A percentile compares a stretch with the other conserved stretches of the same genome.
Conservation (phyloP, 2,888 invertebrate species). For the Cheilosia pagana region DNA sequence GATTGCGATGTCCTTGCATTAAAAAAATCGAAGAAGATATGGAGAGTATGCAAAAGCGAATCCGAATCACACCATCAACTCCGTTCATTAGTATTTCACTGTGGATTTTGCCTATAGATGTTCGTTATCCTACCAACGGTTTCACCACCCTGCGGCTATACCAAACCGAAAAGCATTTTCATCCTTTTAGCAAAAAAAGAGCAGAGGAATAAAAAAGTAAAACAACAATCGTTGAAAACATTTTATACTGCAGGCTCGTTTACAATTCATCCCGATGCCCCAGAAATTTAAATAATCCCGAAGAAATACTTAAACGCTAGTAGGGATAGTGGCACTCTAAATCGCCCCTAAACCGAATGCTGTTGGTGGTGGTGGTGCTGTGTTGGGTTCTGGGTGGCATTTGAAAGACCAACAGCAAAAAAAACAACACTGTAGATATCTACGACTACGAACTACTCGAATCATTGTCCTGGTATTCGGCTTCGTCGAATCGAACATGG, state of each 20-base stretch:
- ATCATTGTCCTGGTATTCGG: constrained; percentile 19
- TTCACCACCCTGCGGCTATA: constrained; percentile 50
- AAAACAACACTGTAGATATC: not conserved
- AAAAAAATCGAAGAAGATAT: constrained; percentile 48
- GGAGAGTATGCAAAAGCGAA: constrained; percentile 6
- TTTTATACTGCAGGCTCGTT: constrained; percentile 76
- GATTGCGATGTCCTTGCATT: constrained; percentile 41
- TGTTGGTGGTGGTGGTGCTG: constrained; percentile 26
- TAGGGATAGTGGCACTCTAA: constrained; percentile 69
- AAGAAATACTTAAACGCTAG: constrained; percentile 72
- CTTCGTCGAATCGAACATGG: constrained; percentile 60
- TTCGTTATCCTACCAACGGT: constrained; percentile 38
- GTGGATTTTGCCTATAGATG: constrained; percentile 33
- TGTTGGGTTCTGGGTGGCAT: not conserved
- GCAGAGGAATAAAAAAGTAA: constrained; percentile 10
- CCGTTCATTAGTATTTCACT: constrained; percentile 53
- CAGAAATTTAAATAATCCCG: constrained; percentile 77
- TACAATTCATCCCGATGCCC: constrained; percentile 76
- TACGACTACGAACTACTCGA: not conserved
- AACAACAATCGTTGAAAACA: constrained; percentile 49
- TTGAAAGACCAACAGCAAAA: constrained; percentile 4
- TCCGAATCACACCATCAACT: constrained; percentile 30
- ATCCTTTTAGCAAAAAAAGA: constrained; percentile 54
- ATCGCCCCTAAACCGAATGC: constrained; percentile 66
- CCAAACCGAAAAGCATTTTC: constrained; percentile 66